Evolutionary conservation across 1,140 invertebrate species (phyloP).

Genomic region (Macrosteles quadrilineatus): DNA sequence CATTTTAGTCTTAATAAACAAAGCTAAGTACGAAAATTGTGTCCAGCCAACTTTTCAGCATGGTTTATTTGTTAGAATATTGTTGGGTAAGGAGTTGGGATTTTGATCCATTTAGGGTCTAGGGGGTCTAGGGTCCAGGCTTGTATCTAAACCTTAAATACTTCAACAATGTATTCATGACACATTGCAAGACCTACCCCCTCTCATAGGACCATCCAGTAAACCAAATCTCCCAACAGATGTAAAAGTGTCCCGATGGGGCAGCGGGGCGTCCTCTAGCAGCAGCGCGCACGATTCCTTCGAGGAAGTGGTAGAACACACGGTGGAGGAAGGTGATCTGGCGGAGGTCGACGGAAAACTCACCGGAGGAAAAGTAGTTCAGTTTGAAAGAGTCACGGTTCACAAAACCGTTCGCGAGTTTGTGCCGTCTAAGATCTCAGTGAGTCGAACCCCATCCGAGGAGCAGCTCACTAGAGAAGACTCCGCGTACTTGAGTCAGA

Average conservation of each 20-base stretch:
- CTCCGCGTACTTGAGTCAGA: slow-evolving; percentile 59
- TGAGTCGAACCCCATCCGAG: slow-evolving; percentile 58
- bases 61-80: too few species aligned
- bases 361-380: slow-evolving; percentile 61
- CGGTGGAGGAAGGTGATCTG: slow-evolving; percentile 64
- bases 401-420: slow-evolving; percentile 57
- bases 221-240: not conserved
- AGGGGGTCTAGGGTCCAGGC: too few species aligned
- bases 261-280: slow-evolving; percentile 35
- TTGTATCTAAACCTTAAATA: too few species aligned
- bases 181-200: not conserved
- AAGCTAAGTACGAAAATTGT: too few species aligned
- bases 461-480: slow-evolving; percentile 46
- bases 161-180: too few species aligned
- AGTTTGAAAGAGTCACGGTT: slow-evolving; percentile 66
- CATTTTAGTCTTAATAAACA: too few species aligned
- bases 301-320: slow-evolving; percentile 59
- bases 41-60: too few species aligned
- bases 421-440: slow-evolving; percentile 22
- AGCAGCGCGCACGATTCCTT: slow-evolving; percentile 48
- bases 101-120: too few species aligned
- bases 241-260: slow-evolving; percentile 31
- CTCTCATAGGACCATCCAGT: not conserved
- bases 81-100: too few species aligned
- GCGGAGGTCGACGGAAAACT: slow-evolving; percentile 42